Evolutionary conservation across 2,113 vertebrate genomes (phyloP).

Genomic region (Callochromis pleurospilus): DNA sequence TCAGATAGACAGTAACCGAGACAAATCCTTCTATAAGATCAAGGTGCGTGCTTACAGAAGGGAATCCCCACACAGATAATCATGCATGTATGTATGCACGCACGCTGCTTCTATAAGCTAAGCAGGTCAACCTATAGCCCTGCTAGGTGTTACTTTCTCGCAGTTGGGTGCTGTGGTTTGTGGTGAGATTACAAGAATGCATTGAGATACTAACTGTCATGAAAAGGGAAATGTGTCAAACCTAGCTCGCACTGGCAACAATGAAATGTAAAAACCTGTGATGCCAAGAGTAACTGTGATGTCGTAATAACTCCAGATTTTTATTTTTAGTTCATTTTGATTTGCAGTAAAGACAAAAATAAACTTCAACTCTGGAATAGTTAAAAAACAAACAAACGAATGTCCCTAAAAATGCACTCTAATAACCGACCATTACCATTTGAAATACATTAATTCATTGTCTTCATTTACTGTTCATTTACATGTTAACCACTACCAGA

Average conservation of each 20-base stretch:
- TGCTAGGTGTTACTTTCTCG: conserved; percentile 13
- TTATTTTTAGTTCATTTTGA: background rate
- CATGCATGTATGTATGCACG: background rate
- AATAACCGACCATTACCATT: background rate
- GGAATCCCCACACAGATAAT: conserved; percentile 15
- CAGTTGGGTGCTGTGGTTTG: conserved; percentile 36
- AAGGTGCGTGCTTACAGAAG: conserved; percentile 2
- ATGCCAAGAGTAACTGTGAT: background rate
- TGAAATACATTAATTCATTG: background rate
- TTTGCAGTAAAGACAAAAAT: background rate
- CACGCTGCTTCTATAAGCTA: background rate
- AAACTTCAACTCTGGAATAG: background rate
- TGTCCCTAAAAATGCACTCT: background rate
- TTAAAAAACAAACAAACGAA: background rate
- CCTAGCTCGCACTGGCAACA: background rate
- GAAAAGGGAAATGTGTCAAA: background rate
- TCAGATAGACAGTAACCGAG: conserved; percentile 24
- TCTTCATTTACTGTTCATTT: background rate
- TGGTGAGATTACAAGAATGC: conserved; percentile 7
- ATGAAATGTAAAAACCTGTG: background rate
- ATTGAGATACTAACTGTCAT: conserved; percentile 19
- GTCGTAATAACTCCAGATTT: background rate
- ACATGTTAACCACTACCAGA: background rate
- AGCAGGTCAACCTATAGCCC: conserved; percentile 27
- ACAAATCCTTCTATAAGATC: conserved; percentile 13